Base-by-base conservation (phyloP, 2,113 vertebrate genomes). In the Vireo altiloquus region DNA sequence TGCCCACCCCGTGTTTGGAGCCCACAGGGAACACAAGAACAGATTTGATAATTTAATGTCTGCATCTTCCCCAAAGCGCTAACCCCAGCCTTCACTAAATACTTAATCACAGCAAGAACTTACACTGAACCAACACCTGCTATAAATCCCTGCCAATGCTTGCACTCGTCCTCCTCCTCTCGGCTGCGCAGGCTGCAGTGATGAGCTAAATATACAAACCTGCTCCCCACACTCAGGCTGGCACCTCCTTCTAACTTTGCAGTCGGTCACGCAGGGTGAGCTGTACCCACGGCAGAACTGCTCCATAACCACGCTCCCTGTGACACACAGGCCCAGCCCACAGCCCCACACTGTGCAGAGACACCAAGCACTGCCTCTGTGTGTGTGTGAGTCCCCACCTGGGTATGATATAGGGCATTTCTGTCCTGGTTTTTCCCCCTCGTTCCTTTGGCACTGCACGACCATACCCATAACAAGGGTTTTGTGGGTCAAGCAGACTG, bases 151-250 rank as follows among this genome's bases (percentile, higher is more conserved):
- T 94, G 93, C 95, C 95, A 96, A 20, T 27, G 71, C 81, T 76
- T 83, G 83, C 59, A 14, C 64, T 72, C 92, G 69, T 89, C 91
- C 87, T 35, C 27, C 91, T 83, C 84, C 91, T 56, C 80, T 81
- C 46, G 27, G 80, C 83, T 66, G 27, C 20, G 63, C 85, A 94
- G 85, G 30, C 56, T 46, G 82, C 89, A 81, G 87, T 16, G 91
- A 91, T 20, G 50, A 95, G 84, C 84, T 96, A 89, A 95, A 96
- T 84, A 84, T 91, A 94, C 52, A 66, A 72, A 57, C 15, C 71
- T 28, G 50, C 19, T 54, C 75, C 84, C 87, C 90, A 65, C 84
- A 21, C 72, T 44, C 91, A 78, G 95, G 74, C 95, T 96, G 92
- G 93, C 95, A 89, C 84, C 81, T 76, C 39, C 9, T 9, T 79